phyloP scores from a whole-genome alignment of 2,797 vertebrate species.

The Capromys pilorides region DNA sequence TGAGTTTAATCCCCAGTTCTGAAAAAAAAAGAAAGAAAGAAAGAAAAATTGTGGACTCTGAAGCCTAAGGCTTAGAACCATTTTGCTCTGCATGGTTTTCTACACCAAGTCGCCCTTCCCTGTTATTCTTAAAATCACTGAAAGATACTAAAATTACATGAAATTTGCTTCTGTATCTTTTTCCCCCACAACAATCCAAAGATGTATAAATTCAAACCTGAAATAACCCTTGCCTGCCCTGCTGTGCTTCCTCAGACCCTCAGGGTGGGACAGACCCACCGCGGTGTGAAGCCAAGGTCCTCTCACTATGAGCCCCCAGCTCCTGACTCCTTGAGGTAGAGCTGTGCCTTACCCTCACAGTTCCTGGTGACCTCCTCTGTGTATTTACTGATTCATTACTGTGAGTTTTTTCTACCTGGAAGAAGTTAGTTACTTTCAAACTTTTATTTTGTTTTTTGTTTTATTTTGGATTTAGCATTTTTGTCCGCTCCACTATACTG shows the following conservation, averaged over 20 bases:
- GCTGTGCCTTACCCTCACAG: background rate
- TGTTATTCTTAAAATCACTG: background rate
- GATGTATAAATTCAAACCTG: background rate
- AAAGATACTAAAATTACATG: background rate
- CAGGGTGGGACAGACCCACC: background rate
- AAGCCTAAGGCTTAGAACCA: background rate
- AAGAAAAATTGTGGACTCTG: background rate
- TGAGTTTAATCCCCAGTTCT: too few relatives aligned
- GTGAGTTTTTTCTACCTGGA: background rate
- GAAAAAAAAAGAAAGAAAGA: too few relatives aligned
- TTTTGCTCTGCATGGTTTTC: background rate
- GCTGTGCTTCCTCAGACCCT: background rate
- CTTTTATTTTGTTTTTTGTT: background rate
- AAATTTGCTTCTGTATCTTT: background rate
- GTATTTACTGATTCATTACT: background rate
- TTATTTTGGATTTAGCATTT: background rate
- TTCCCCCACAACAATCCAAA: background rate
- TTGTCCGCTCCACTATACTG: background rate
- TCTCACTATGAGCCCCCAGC: background rate
- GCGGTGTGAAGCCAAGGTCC: background rate
- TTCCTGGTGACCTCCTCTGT: background rate
- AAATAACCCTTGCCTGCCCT: background rate
- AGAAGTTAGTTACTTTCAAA: background rate
- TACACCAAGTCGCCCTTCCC: background rate
- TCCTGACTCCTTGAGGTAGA: background rate